Percentiles rank a stretch among this genome's conserved stretches.
phyloP scores from a whole-genome alignment of 2,113 vertebrate genomes.

The Bubalus kerabau region DNA sequence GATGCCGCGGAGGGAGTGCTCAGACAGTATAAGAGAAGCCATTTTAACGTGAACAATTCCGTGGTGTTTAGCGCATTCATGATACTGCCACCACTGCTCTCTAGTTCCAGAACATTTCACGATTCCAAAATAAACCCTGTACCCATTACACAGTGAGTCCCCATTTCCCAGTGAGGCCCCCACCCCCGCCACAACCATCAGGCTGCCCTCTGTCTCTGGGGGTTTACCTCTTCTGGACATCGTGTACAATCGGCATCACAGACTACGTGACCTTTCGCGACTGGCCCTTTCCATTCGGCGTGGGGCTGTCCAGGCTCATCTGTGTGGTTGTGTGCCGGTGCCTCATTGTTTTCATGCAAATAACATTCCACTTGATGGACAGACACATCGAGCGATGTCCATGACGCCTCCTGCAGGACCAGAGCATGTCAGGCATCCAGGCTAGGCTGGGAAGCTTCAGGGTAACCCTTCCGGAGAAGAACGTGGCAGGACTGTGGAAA shows the following conservation, averaged over 20 bases:
- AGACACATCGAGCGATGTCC: rapidly evolving
- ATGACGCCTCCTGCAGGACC: neutral
- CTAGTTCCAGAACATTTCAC: too few species aligned
- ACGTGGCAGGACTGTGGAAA: neutral
- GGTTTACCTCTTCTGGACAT: neutral
- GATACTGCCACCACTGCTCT: rapidly evolving
- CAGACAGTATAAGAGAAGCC: neutral
- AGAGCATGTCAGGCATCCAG: neutral
- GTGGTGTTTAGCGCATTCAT: rapidly evolving
- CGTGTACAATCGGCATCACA: neutral
- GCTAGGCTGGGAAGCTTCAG: neutral
- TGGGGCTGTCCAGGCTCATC: rapidly evolving
- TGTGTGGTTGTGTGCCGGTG: rapidly evolving
- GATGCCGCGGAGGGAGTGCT: rapidly evolving
- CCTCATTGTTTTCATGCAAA: too few species aligned
- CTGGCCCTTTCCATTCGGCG: rapidly evolving
- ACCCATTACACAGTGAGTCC: rapidly evolving
- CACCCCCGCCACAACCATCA: rapidly evolving
- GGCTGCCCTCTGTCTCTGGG: neutral
- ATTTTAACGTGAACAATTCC: rapidly evolving
- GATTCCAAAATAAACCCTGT: neutral
- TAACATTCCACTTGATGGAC: rapidly evolving
- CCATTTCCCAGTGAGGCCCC: neutral
- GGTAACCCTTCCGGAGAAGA: neutral
- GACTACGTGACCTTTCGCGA: rapidly evolving